Conservation (phyloP, 2,888 invertebrate genomes). For the Agrotis clavis region DNA sequence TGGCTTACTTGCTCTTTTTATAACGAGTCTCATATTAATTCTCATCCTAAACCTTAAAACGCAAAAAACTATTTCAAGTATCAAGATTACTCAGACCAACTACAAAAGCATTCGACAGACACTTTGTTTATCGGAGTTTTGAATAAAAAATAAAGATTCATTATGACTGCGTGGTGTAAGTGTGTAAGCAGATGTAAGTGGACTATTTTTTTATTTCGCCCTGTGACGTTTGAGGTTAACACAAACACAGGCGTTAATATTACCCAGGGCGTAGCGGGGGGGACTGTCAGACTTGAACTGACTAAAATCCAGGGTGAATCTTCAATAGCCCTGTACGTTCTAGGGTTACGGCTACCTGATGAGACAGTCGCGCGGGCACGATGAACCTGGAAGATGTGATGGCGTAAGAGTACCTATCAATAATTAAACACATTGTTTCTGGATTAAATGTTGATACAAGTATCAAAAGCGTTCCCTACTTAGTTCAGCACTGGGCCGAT, state of each 20-base stretch:
- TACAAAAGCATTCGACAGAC: constrained; percentile 52
- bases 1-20: no score
- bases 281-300: no score
- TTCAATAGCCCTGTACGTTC: no score
- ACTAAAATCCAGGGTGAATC: no score
- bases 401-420: no score
- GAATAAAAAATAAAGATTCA: constrained; percentile 67
- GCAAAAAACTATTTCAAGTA: constrained; percentile 9
- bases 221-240: constrained; percentile 36
- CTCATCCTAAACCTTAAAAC: no score
- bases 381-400: no score
- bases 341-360: no score
- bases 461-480: constrained; percentile 16
- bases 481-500: constrained; percentile 11
- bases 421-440: no score
- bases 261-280: no score
- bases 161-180: constrained; percentile 42
- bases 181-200: constrained; percentile 31
- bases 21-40: no score
- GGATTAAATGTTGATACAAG: background rate
- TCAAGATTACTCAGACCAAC: constrained; percentile 23
- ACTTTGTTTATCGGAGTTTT: constrained; percentile 62
- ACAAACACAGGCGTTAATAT: constrained; percentile 12
- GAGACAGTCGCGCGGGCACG: no score
- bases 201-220: constrained; percentile 34